A percentile compares a stretch with the other conserved stretches of the same genome.
Conservation (phyloP, 2,888 invertebrate species). For the Julus scandinavius region DNA sequence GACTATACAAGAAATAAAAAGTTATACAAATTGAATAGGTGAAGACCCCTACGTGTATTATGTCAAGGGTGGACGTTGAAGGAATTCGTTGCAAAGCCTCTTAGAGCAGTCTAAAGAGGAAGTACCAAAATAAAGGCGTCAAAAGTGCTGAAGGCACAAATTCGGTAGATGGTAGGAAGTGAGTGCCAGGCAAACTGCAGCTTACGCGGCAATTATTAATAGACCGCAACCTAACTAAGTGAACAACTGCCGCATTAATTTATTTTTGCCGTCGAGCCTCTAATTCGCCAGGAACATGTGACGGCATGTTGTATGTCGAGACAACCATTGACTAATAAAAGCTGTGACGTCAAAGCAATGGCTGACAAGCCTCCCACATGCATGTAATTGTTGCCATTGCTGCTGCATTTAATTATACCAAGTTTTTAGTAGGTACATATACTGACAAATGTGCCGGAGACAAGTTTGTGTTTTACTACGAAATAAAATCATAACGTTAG, state of each 20-base stretch:
- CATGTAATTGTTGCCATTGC: neutral
- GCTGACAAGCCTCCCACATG: neutral
- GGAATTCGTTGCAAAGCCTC: neutral
- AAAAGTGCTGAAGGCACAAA: neutral
- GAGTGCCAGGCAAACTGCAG: neutral
- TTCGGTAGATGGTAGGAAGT: neutral
- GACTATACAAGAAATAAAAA: neutral
- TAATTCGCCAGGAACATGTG: neutral
- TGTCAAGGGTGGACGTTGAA: neutral
- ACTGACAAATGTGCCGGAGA: no score
- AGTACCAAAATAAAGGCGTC: neutral
- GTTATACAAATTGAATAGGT: no score
- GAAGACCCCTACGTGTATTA: neutral
- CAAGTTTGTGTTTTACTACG: no score
- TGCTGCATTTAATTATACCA: no score
- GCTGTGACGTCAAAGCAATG: neutral
- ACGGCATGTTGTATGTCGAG: neutral
- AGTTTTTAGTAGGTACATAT: no score
- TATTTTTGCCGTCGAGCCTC: neutral
- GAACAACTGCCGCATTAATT: neutral
- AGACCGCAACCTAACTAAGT: neutral
- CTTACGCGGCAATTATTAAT: neutral
- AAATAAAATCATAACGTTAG: no score
- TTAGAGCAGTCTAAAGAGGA: neutral
- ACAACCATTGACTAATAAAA: neutral